These are phyloP conservation scores for Schlechtendalia chinensis DNA, from an alignment of 1,140 invertebrate species.

Conservation along the genomic window DNA sequence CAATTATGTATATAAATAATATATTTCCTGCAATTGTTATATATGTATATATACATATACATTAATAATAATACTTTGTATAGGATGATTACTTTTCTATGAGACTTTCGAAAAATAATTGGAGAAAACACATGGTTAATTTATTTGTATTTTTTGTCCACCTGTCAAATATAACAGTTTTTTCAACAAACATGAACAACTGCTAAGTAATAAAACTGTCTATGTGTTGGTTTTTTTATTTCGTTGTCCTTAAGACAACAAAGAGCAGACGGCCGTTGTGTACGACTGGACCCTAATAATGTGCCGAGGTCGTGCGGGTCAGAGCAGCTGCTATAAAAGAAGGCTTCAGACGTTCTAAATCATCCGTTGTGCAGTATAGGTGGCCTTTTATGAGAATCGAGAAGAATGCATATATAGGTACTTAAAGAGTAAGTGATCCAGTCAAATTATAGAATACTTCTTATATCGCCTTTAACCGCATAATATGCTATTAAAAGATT, in stretches of 20 bases:
- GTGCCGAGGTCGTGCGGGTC: conserved; percentile 45
- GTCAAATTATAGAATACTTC: conserved; percentile 9
- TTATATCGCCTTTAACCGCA: background rate
- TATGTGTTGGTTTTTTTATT: conserved; percentile 51
- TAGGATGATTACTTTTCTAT: background rate
- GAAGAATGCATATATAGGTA: conserved; percentile 5
- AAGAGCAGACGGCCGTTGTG: conserved; percentile 35
- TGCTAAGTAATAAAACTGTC: conserved; percentile 38
- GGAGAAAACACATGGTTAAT: background rate
- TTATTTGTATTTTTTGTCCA: background rate
- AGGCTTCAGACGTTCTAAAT: conserved; percentile 38
- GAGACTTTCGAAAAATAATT: conserved; percentile 29
- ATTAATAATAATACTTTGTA: conserved; percentile 3
- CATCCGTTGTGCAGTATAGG: conserved; percentile 3
- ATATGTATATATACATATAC: background rate
- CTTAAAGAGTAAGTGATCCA: background rate
- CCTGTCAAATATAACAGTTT: conserved; percentile 22
- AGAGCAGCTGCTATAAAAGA: conserved; percentile 46
- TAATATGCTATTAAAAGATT: background rate
- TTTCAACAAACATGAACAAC: conserved; percentile 16
- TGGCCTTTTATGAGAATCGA: conserved; percentile 29
- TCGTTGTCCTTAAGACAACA: conserved; percentile 33
- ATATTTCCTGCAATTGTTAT: conserved; percentile 2
- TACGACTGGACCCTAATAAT: conserved; percentile 43
- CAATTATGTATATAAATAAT: background rate